These are phyloP conservation scores for Budorcas taxicolor DNA, from an alignment of 2,113 vertebrate genomes.

Conservation along the genomic window DNA sequence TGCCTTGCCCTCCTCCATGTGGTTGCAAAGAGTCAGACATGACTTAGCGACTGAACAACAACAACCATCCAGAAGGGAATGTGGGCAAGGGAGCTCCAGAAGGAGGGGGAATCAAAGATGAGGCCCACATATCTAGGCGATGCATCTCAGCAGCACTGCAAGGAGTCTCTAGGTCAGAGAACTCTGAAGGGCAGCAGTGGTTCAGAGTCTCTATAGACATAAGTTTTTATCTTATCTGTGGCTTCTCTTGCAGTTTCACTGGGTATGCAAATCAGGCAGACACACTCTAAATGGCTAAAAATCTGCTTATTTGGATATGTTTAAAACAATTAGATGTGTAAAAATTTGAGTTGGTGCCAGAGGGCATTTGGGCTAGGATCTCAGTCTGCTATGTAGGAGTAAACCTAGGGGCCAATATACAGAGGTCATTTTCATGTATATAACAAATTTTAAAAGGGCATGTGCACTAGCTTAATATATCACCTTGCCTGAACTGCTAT, in stretches of 20 bases:
- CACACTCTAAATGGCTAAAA: neutral
- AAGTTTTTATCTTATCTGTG: slow-evolving; percentile 39
- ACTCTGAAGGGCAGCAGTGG: neutral
- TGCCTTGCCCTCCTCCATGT: neutral
- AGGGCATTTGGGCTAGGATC: neutral
- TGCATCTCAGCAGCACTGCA: neutral
- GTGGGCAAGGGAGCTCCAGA: neutral
- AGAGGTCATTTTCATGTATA: slow-evolving; percentile 26
- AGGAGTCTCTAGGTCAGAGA: neutral
- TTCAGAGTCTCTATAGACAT: neutral
- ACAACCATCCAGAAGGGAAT: neutral
- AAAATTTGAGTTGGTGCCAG: slow-evolving; percentile 34
- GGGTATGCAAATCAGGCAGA: neutral
- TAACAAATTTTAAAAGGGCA: neutral
- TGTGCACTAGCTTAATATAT: neutral
- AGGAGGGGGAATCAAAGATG: neutral
- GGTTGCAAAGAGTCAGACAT: neutral
- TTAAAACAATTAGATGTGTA: neutral
- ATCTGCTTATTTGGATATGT: neutral
- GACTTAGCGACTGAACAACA: neutral
- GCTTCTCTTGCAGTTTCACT: slow-evolving; percentile 2
- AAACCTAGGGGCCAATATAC: neutral
- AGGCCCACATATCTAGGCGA: neutral
- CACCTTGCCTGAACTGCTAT: neutral
- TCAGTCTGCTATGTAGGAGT: neutral